phyloP scores from a whole-genome alignment of 2,113 vertebrate genomes.

The Calidris pygmaea region DNA sequence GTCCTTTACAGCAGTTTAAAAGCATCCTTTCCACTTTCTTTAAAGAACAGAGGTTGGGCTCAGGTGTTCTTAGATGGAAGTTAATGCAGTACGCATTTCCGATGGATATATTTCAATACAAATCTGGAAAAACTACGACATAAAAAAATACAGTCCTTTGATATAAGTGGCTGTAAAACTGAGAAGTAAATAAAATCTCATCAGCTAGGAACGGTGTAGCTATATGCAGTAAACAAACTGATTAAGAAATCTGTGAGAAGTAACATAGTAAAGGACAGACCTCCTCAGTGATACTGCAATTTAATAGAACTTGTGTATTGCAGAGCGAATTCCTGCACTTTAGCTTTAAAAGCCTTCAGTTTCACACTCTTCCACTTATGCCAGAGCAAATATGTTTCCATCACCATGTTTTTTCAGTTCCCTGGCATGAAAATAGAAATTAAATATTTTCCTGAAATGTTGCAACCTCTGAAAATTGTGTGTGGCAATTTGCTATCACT shows the following conservation, averaged over 20 bases:
- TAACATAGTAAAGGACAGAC: background rate
- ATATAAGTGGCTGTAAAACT: background rate
- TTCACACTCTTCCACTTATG: background rate
- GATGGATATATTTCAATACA: background rate
- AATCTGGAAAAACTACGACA: background rate
- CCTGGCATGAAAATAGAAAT: slow-evolving; percentile 36
- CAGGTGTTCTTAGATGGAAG: background rate
- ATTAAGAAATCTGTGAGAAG: slow-evolving; percentile 23
- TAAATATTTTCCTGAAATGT: slow-evolving; percentile 16
- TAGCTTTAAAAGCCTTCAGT: background rate
- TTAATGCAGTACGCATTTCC: background rate
- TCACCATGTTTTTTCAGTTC: background rate
- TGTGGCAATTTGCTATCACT: slow-evolving; percentile 6
- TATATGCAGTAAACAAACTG: background rate
- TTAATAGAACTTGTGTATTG: background rate
- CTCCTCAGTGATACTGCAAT: background rate
- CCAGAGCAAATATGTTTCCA: slow-evolving; percentile 47
- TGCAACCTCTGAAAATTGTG: slow-evolving; percentile 38
- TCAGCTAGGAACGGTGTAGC: background rate
- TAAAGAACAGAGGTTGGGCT: background rate
- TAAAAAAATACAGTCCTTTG: background rate
- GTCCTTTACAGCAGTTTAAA: background rate
- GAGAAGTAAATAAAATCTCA: background rate
- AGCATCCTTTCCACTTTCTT: background rate
- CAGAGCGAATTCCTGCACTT: background rate